Evolutionary conservation across 1,140 invertebrate genomes (phyloP).

Genomic region (Linepithema humile): DNA sequence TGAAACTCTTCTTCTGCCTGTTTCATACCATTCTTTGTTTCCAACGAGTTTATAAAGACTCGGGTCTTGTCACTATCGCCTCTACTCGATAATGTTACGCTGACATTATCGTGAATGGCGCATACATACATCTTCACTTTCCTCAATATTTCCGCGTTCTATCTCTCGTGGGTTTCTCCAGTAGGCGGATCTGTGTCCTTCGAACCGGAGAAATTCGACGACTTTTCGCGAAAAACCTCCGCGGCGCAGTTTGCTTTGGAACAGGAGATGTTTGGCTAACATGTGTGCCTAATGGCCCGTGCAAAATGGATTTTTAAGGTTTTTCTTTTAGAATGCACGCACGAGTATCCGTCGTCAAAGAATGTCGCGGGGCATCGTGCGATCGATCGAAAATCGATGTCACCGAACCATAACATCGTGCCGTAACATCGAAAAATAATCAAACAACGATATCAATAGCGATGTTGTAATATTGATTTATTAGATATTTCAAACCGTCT

Average conservation of each 20-base stretch:
- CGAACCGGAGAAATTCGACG: constrained; percentile 51
- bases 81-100: constrained; percentile 22
- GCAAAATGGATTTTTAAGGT: constrained; percentile 78
- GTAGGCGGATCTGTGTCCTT: constrained; percentile 26
- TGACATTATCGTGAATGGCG: constrained; percentile 18
- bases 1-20: background rate
- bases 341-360: constrained; percentile 11
- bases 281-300: constrained; percentile 77
- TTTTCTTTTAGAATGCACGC: constrained; percentile 60
- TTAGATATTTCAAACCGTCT: background rate
- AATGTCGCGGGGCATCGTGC: background rate
- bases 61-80: background rate
- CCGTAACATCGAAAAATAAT: constrained; percentile 47
- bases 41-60: constrained; percentile 17
- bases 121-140: constrained; percentile 49
- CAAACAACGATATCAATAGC: constrained; percentile 40
- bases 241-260: constrained; percentile 73
- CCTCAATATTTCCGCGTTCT: constrained; percentile 44
- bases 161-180: constrained; percentile 36
- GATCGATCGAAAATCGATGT: constrained; percentile 65
- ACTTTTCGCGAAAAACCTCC: constrained; percentile 67
- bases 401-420: background rate
- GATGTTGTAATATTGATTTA: background rate
- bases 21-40: constrained; percentile 14
- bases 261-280: constrained; percentile 76